Base-by-base conservation (phyloP, 2,888 invertebrate species). In the Acanthopleura granulata region DNA sequence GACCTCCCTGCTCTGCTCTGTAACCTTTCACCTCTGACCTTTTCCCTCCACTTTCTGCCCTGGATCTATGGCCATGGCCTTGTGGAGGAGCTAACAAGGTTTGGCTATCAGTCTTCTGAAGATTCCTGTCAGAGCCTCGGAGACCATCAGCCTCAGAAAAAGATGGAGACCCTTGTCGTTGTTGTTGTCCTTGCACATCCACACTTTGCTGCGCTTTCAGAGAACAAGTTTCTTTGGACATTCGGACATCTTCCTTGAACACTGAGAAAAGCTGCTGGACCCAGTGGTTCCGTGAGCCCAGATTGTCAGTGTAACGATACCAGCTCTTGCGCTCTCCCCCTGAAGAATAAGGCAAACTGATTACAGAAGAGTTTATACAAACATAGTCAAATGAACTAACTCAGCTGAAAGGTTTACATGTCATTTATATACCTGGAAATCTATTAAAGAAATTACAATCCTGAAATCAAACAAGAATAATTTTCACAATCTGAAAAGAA, bases 311-410 rank as follows among this genome's bases (percentile, higher is more conserved):
- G 86, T 94, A 95, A 78, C 95, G 94, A 61, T 96, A 93, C 98
- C 98, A 98, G 90, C 96, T 95, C 81, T 94, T 93, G 76, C 98
- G 92, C 89, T 96, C 95, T 50, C 95, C 94, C 85, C 95, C 94
- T 88, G 83, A 57, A 78, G 40, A 40, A 40, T 3, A 40, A 40
- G 40, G 40, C 40, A 40, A 40, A 9, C 40, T 9, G 9, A 9
- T 3, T 40, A 40, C 40, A 40, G 9, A 6, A 40, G 9, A 40
- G 40, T 40, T 40, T 40, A n/a, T n/a, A n/a, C 9, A 40, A 40
- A 40, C 40, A 40, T 6, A 40, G 40, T 3, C 40, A 40, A 40
- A 40, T 40, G 9, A 40, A 40, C 40, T 40, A 9, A 40, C 3
- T 6, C 3, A 40, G 9, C 3, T 6, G 40, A 40, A 40, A 40